Conservation (phyloP, 2,113 vertebrate species). For the Passerina amoena region DNA sequence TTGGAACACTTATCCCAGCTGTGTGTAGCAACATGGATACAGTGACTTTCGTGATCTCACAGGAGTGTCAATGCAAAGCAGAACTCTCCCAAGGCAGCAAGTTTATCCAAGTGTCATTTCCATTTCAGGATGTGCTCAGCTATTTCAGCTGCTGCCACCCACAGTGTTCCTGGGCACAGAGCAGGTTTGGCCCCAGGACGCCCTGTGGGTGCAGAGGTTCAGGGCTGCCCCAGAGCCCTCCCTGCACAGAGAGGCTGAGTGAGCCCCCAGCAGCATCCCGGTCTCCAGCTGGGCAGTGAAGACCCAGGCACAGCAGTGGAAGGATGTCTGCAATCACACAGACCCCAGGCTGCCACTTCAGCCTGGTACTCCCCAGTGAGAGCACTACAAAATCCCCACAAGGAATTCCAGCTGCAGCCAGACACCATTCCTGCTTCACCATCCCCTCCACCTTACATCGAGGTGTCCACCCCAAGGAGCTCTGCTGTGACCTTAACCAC, state of each 20-base stretch:
- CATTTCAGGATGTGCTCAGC: not conserved
- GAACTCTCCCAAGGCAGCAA: not conserved
- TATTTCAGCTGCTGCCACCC: not conserved
- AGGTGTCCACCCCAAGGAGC: not conserved
- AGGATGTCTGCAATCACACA: not conserved
- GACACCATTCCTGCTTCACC: not conserved
- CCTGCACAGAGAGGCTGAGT: fast-evolving
- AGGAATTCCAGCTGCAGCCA: not conserved
- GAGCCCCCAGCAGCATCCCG: not conserved
- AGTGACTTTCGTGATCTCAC: not conserved
- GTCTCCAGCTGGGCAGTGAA: not conserved
- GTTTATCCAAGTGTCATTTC: not conserved
- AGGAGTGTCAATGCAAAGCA: not conserved
- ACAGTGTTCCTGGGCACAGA: fast-evolving
- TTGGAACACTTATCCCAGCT: not conserved
- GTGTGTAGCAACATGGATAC: not conserved
- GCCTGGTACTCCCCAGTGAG: not conserved
- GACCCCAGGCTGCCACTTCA: not conserved
- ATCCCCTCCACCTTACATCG: not conserved
- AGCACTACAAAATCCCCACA: not conserved
- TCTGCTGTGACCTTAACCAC: not conserved
- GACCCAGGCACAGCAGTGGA: fast-evolving
- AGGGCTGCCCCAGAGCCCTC: not conserved
- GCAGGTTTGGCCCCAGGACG: not conserved
- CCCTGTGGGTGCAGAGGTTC: not conserved